Percentiles rank a stretch among this genome's conserved stretches.
These are phyloP conservation scores for Sebastes variabilis DNA, from an alignment of 2,797 vertebrate species.

Conservation along the genomic window DNA sequence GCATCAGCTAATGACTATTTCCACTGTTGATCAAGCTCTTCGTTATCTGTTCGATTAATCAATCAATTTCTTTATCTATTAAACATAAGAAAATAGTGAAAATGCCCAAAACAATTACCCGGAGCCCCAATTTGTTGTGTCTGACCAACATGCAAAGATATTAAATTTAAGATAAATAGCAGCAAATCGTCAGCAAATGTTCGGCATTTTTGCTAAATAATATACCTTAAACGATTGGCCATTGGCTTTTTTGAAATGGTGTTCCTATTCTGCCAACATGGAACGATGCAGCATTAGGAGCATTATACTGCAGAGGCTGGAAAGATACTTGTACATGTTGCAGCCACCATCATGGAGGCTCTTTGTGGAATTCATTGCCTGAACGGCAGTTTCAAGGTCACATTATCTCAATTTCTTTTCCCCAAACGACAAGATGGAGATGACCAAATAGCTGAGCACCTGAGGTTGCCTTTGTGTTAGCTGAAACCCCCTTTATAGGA, in stretches of 20 bases:
- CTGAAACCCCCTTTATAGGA: background rate
- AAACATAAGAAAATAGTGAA: too few species aligned
- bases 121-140: background rate
- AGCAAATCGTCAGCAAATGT: too few species aligned
- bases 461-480: background rate
- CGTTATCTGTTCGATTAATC: background rate
- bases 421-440: background rate
- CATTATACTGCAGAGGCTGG: background rate
- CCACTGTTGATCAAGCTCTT: background rate
- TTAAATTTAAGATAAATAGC: too few species aligned
- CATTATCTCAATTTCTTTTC: background rate
- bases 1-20: background rate
- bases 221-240: too few species aligned
- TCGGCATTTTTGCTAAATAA: too few species aligned
- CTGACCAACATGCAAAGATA: too few species aligned
- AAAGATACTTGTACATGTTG: background rate
- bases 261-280: background rate
- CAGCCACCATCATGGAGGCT: background rate
- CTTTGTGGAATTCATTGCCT: background rate
- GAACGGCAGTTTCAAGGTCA: background rate
- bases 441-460: background rate
- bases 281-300: background rate
- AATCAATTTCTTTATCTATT: too few species aligned
- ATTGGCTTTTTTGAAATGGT: too few species aligned
- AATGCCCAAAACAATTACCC: too few species aligned